Conservation (phyloP, 1,140 invertebrate species). For the Semibalanus balanoides region DNA sequence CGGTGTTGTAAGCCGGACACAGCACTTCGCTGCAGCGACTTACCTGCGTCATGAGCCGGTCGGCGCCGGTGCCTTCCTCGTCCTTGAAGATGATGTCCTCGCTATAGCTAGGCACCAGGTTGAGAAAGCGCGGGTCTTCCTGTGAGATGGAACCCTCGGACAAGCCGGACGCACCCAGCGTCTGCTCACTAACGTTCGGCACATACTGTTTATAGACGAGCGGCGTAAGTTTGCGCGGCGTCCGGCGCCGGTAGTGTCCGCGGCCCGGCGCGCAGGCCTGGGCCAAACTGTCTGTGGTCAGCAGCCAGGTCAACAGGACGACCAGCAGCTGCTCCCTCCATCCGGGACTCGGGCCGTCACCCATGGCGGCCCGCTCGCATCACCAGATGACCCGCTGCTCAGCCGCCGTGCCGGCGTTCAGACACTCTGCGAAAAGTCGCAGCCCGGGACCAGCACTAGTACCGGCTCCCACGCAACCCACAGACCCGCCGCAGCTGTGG, state of each 20-base stretch:
- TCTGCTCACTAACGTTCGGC: constrained; percentile 85
- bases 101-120: constrained; percentile 88
- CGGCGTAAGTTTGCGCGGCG: constrained; percentile 66
- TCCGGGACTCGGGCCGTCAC: too few relatives aligned
- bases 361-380: too few relatives aligned
- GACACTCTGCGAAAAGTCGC: too few relatives aligned
- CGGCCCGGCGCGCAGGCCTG: constrained; percentile 65
- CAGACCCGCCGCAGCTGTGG: too few relatives aligned
- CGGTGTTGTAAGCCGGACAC: too few relatives aligned
- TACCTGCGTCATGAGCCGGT: constrained; percentile 92
- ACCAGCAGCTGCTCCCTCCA: too few relatives aligned
- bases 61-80: constrained; percentile 87
- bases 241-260: constrained; percentile 53
- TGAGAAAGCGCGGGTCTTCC: constrained; percentile 64
- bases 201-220: constrained; percentile 89
- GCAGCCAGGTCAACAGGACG: neutral
- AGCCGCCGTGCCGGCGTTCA: too few relatives aligned
- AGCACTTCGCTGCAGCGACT: constrained; percentile 32
- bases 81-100: constrained; percentile 87
- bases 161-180: constrained; percentile 70
- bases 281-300: constrained; percentile 5
- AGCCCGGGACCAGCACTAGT: too few relatives aligned
- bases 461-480: too few relatives aligned
- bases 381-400: too few relatives aligned
- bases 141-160: constrained; percentile 65